These are phyloP conservation scores for Sinella curviseta DNA, from an alignment of 1,140 invertebrate genomes.

Conservation along the genomic window DNA sequence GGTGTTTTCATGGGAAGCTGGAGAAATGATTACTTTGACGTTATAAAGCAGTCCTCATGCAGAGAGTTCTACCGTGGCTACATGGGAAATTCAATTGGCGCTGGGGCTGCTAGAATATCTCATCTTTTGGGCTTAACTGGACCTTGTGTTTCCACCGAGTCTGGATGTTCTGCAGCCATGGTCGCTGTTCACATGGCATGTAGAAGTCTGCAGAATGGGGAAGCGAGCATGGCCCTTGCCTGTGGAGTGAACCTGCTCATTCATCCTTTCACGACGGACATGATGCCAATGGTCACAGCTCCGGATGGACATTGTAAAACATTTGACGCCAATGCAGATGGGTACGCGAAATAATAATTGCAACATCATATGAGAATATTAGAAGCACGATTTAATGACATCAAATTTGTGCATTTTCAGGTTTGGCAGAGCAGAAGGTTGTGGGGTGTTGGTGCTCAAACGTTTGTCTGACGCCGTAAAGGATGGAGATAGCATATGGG, in stretches of 20 bases:
- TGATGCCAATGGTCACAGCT: slow-evolving; percentile 72
- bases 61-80: slow-evolving; percentile 23
- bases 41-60: background rate
- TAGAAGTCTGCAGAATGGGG: slow-evolving; percentile 19
- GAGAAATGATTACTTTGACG: slow-evolving; percentile 8
- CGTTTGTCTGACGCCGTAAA: slow-evolving; percentile 53
- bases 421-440: background rate
- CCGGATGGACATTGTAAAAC: slow-evolving; percentile 86
- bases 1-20: slow-evolving; percentile 42
- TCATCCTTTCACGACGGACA: slow-evolving; percentile 57
- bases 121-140: slow-evolving; percentile 37
- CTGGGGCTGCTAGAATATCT: slow-evolving; percentile 64
- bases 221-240: slow-evolving; percentile 27
- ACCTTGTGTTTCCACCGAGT: slow-evolving; percentile 36
- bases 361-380: too few relatives aligned
- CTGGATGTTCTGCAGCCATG: slow-evolving; percentile 36
- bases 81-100: slow-evolving; percentile 42
- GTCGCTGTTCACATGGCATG: slow-evolving; percentile 35
- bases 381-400: too few relatives aligned
- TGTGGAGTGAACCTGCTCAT: slow-evolving; percentile 40
- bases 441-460: background rate
- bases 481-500: slow-evolving; percentile 59
- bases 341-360: too few relatives aligned
- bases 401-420: too few relatives aligned
- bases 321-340: slow-evolving; percentile 80